Evolutionary conservation across 2,113 vertebrate genomes (phyloP), one percentile per base, ranked within the genome.

Genomic region (Camelus dromedarius): DNA sequence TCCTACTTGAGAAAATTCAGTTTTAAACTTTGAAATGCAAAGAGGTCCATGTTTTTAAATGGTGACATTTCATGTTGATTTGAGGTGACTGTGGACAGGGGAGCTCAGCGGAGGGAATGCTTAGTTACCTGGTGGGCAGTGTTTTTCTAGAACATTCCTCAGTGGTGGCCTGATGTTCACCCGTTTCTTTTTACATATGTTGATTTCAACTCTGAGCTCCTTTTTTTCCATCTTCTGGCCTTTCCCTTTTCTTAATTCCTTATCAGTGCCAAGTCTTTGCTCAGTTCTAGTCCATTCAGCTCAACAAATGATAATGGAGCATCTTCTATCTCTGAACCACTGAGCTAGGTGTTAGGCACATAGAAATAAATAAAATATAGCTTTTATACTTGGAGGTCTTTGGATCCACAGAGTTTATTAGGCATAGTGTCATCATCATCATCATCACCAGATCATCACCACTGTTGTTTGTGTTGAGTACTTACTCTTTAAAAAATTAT

Each of bases 1-100:
- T n/a, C 42, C 14, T 60, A 84, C 56, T 97, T 80, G 64, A 52
- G 4, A 81, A 96, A 82, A 86, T 48, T 38, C 50, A 81, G n/a
- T 35, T 52, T 77, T 89, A 80, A 38, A 58, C 48, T 91, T 89
- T 69, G n/a, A 69, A 93, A 84, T 85, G 20, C 19, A 69, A 84
- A 96, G 12, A 52, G 8, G 28, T 50, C 8, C 72, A 48, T 60
- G 14, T 52, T 82, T 62, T 67, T 46, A 32, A 69, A 46, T 35
- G 85, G 6, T 32, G 20, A 22, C 79, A 35, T 58, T 73, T 79
- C 12, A 32, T 83, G 50, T 81, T 73, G 70, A 38, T 32, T 52
- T 79, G 2, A 72, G 80, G 48, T 77, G 26, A 88, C 6, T 69
- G 19, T 56, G 26, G 72, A 52, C 48, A 35, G 10, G 52, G 30